A percentile compares a stretch with the other conserved stretches of the same genome.
These are phyloP conservation scores for Cyprinus carpio DNA, from an alignment of 2,113 vertebrate genomes.

Conservation along the genomic window DNA sequence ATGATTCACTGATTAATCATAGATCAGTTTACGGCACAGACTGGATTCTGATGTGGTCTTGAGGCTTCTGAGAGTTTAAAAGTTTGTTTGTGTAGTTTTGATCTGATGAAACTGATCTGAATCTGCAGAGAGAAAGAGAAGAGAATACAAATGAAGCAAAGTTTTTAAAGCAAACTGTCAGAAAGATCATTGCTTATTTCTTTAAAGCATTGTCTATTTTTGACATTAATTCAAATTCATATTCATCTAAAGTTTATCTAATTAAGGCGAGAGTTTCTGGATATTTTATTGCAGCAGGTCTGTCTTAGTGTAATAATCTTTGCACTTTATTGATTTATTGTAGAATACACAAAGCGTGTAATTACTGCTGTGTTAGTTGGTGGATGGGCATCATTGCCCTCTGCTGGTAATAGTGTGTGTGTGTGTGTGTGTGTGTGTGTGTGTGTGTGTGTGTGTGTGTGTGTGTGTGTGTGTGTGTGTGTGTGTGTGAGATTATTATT, in stretches of 20 bases:
- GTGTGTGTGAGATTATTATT: background rate
- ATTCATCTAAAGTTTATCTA: too few relatives aligned
- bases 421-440: background rate
- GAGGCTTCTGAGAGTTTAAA: too few relatives aligned
- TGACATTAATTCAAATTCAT: background rate
- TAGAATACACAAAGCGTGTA: background rate
- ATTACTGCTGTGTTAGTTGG: background rate
- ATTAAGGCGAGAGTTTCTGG: background rate
- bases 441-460: background rate
- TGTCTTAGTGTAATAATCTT: background rate
- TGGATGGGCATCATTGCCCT: background rate
- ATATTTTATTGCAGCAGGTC: background rate
- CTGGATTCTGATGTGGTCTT: too few relatives aligned
- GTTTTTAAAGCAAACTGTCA: background rate
- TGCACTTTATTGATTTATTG: background rate
- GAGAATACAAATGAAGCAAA: background rate
- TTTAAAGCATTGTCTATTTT: background rate
- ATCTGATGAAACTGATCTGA: background rate
- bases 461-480: background rate
- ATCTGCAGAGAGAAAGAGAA: background rate
- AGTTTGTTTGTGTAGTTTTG: background rate
- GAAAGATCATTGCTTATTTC: background rate
- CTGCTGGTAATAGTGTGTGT: background rate
- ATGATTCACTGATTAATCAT: background rate
- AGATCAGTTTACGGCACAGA: background rate